Conservation (phyloP, 1,140 invertebrate species). For the Bombus affinis region DNA sequence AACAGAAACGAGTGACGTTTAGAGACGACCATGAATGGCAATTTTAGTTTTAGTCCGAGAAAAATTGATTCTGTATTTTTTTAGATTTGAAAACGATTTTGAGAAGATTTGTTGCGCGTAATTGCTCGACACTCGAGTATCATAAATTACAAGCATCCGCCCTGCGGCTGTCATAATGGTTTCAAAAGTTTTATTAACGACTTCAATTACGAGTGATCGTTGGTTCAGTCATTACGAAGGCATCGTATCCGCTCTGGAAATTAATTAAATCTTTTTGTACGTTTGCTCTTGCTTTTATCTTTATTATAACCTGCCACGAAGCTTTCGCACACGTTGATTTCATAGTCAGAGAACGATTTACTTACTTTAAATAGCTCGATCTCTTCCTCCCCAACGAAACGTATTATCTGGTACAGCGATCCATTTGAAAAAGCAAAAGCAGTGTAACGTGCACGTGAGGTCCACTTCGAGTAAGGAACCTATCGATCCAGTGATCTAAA, state of each 20-base stretch:
- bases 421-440: slow-evolving; percentile 50
- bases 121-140: too few species aligned
- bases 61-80: too few species aligned
- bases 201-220: too few species aligned
- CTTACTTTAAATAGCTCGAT: slow-evolving; percentile 7
- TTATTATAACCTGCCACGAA: neutral
- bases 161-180: too few species aligned
- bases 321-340: neutral
- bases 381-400: slow-evolving; percentile 10
- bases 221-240: too few species aligned
- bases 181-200: too few species aligned
- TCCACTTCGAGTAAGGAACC: slow-evolving; percentile 37
- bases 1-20: too few species aligned
- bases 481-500: slow-evolving; percentile 51
- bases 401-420: slow-evolving; percentile 34
- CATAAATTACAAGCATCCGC: too few species aligned
- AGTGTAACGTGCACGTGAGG: slow-evolving; percentile 40
- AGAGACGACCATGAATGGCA: too few species aligned
- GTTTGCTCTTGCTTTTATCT: neutral
- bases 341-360: neutral
- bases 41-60: too few species aligned
- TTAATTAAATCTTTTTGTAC: neutral
- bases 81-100: too few species aligned
- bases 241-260: neutral
- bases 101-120: too few species aligned